Conservation (phyloP, 2,113 vertebrate genomes). For the Podiceps cristatus region DNA sequence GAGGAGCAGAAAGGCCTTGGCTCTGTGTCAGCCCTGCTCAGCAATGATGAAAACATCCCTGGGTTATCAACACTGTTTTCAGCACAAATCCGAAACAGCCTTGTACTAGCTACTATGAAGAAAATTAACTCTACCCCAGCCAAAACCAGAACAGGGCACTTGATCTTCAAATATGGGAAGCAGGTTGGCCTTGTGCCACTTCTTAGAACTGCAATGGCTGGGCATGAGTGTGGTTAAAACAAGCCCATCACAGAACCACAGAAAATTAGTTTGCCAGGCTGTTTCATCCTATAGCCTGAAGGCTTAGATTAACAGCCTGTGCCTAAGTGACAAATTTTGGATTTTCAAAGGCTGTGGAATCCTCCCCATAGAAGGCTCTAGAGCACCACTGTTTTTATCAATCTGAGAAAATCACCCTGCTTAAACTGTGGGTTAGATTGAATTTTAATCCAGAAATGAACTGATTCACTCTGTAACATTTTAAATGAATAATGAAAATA, state of each 20-base stretch:
- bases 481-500: neutral
- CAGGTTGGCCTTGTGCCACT: neutral
- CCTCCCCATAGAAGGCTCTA: neutral
- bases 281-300: neutral
- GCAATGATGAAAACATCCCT: too few species aligned
- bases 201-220: neutral
- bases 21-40: too few species aligned
- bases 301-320: conserved; percentile 9
- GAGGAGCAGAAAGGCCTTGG: too few species aligned
- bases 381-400: neutral
- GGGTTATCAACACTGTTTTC: too few species aligned
- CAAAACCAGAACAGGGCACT: too few species aligned
- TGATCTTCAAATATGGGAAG: neutral
- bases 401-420: conserved; percentile 8
- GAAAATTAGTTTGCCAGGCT: neutral
- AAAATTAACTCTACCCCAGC: too few species aligned
- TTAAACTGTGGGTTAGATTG: neutral
- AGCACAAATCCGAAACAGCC: too few species aligned
- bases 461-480: neutral
- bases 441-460: neutral
- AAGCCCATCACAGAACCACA: neutral
- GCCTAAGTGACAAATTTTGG: neutral
- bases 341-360: conserved; percentile 25
- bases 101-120: too few species aligned
- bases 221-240: neutral